Percentiles rank a stretch among this genome's conserved stretches.
phyloP scores from a whole-genome alignment of 2,113 vertebrate genomes.

The Myotis yumanensis region DNA sequence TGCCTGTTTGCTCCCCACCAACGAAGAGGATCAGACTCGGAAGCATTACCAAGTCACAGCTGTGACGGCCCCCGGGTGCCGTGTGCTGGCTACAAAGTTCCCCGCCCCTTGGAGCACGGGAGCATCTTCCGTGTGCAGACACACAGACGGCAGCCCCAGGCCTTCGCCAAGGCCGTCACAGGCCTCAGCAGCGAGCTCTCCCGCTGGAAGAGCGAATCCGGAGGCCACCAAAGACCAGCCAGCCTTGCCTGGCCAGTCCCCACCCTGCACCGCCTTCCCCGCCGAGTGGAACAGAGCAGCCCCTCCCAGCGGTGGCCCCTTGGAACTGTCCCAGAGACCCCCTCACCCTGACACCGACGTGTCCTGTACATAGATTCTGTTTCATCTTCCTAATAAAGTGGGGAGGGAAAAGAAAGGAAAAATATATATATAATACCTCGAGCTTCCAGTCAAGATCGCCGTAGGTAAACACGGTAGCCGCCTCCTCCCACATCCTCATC shows the following conservation, averaged over 20 bases:
- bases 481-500: no score
- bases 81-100: constrained; percentile 92
- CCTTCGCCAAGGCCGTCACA: constrained; percentile 92
- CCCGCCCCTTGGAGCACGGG: constrained; percentile 91
- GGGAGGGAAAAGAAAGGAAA: not conserved
- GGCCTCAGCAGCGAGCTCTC: constrained; percentile 92
- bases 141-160: constrained; percentile 92
- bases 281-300: rapidly evolving
- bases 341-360: rapidly evolving
- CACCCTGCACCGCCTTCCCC: rapidly evolving
- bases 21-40: constrained; percentile 96
- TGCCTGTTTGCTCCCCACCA: constrained; percentile 94
- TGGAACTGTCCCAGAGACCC: not conserved
- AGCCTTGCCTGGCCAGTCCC: not conserved
- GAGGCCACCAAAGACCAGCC: constrained; percentile 92
- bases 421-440: no score
- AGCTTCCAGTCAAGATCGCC: no score
- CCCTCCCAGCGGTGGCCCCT: not conserved
- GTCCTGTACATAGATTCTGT: not conserved
- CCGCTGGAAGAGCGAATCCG: constrained; percentile 90
- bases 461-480: no score
- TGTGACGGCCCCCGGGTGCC: constrained; percentile 91
- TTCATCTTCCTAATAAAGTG: constrained; percentile 5
- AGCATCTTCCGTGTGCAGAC: constrained; percentile 93
- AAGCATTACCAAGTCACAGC: constrained; percentile 94